phyloP scores from a whole-genome alignment of 2,113 vertebrate genomes.

The Cyprinodon variegatus region DNA sequence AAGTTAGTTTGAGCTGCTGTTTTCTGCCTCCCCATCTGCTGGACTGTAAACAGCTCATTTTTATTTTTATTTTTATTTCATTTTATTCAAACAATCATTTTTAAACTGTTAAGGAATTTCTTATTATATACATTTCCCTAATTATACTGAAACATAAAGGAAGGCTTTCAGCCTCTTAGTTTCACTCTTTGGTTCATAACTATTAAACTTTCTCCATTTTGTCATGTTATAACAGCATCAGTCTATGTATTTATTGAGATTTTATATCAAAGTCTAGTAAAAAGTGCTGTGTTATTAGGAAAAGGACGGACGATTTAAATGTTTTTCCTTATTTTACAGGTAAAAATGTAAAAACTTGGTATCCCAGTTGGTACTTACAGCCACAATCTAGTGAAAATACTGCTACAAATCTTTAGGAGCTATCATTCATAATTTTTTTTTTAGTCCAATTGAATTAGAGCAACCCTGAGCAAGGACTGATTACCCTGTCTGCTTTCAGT shows the following conservation, averaged over 20 bases:
- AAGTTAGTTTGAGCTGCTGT: neutral
- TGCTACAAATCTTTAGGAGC: neutral
- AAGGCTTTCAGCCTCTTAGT: too few relatives aligned
- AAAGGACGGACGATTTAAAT: too few relatives aligned
- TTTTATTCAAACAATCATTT: neutral
- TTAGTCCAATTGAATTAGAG: neutral
- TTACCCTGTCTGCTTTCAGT: neutral
- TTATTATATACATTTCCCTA: neutral
- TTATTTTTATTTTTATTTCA: neutral
- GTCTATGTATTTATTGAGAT: too few relatives aligned
- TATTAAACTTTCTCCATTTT: neutral
- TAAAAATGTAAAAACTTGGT: too few relatives aligned
- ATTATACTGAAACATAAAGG: neutral
- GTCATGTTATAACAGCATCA: neutral
- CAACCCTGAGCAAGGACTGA: neutral
- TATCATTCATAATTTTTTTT: neutral
- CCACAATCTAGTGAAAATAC: too few relatives aligned
- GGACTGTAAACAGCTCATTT: neutral
- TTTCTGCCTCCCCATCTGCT: neutral
- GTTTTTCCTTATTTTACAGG: too few relatives aligned
- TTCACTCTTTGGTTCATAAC: neutral
- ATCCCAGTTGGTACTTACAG: too few relatives aligned
- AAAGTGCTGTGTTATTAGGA: too few relatives aligned
- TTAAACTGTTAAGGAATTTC: neutral
- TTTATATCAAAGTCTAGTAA: too few relatives aligned